phyloP scores from a whole-genome alignment of 2,888 invertebrate genomes.

The Cerceris rybyensis region DNA sequence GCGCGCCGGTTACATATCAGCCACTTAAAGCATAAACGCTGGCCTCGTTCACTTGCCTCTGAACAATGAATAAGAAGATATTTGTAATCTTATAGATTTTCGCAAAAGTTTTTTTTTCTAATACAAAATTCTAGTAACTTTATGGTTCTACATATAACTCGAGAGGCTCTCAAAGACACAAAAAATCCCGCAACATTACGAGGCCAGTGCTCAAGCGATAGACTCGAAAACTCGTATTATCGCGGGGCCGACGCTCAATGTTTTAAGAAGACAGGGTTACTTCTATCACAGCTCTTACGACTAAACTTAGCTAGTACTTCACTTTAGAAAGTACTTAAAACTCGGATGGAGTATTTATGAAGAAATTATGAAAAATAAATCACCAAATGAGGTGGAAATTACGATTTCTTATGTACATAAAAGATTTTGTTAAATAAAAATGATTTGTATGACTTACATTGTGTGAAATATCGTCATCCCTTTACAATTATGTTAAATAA shows the following conservation, averaged over 20 bases:
- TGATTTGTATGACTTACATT: constrained; percentile 54
- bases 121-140: no score
- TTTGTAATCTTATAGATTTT: no score
- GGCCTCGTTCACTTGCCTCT: no score
- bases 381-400: constrained; percentile 15
- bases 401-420: constrained; percentile 40
- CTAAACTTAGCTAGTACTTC: constrained; percentile 3
- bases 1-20: no score
- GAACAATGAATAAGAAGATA: no score
- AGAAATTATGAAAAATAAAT: neutral
- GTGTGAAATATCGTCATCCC: constrained; percentile 24
- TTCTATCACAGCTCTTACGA: constrained; percentile 4
- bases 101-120: no score
- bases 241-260: constrained; percentile 8
- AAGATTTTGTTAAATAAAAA: constrained; percentile 48
- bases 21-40: no score
- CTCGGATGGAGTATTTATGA: constrained; percentile 1
- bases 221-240: constrained; percentile 15
- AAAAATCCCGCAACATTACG: no score
- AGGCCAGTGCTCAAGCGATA: no score
- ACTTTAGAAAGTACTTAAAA: constrained; percentile 39
- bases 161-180: no score
- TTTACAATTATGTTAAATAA: constrained; percentile 28
- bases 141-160: no score
- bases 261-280: constrained; percentile 22